Conservation (phyloP, 1,140 invertebrate species). For the Monochamus saltuarius region DNA sequence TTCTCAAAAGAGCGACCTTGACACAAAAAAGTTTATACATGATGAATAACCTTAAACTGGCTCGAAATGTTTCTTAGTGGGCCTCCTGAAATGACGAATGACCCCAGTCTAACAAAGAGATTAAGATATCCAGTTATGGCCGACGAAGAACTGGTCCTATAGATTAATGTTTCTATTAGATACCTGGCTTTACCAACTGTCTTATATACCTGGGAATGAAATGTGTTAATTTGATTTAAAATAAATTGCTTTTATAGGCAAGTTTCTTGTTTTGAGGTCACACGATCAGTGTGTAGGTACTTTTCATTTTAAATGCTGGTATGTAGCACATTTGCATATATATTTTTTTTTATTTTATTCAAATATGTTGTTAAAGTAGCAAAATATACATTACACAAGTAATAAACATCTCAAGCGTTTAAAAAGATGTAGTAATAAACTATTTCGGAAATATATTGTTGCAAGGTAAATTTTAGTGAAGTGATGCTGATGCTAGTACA, state of each 20-base stretch:
- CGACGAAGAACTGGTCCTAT: constrained; percentile 35
- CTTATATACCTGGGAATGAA: constrained; percentile 29
- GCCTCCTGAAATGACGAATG: constrained; percentile 36
- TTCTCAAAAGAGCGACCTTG: too few species aligned
- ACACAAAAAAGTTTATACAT: too few species aligned
- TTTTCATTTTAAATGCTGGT: too few species aligned
- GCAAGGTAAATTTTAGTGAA: too few species aligned
- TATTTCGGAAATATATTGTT: too few species aligned
- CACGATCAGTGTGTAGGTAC: constrained; percentile 3
- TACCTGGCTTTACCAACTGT: constrained; percentile 22
- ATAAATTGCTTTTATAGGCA: constrained; percentile 21
- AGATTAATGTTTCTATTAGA: constrained; percentile 40
- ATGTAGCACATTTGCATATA: too few species aligned
- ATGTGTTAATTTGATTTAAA: constrained; percentile 28
- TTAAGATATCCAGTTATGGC: constrained; percentile 38
- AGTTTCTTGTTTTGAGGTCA: constrained; percentile 18
- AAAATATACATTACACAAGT: too few species aligned
- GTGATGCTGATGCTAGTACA: too few species aligned
- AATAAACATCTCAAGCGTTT: too few species aligned
- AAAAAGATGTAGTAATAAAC: too few species aligned
- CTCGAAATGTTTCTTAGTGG: constrained; percentile 33
- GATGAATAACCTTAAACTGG: neutral
- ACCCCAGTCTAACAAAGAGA: constrained; percentile 35
- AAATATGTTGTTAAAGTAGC: too few species aligned
- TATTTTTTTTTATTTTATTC: too few species aligned